phyloP scores from a whole-genome alignment of 2,888 invertebrate species.

The Meiosimyza decipiens region DNA sequence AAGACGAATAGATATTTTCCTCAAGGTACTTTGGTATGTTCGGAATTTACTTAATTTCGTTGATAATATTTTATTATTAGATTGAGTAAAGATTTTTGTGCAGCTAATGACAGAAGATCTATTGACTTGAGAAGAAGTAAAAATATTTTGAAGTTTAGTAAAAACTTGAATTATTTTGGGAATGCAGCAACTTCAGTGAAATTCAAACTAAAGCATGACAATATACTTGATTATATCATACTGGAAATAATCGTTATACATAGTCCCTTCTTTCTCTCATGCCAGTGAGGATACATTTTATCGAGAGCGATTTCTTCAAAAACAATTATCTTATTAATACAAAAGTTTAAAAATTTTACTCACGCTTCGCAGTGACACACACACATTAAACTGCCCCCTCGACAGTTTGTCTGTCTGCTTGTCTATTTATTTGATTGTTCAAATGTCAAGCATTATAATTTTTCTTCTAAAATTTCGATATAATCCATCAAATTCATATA shows the following conservation, averaged over 20 bases:
- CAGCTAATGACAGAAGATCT: neutral
- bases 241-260: too few relatives aligned
- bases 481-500: slow-evolving; percentile 39
- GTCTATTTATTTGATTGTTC: slow-evolving; percentile 17
- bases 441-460: slow-evolving; percentile 26
- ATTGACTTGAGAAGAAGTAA: too few relatives aligned
- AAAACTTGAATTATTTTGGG: too few relatives aligned
- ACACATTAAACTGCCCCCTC: slow-evolving; percentile 15
- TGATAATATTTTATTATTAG: slow-evolving; percentile 34
- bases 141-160: too few relatives aligned
- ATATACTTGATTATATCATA: too few relatives aligned
- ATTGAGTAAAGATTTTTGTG: slow-evolving; percentile 25
- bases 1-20: slow-evolving; percentile 20
- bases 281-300: too few relatives aligned
- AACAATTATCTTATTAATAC: neutral
- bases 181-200: too few relatives aligned
- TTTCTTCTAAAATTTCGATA: slow-evolving; percentile 35
- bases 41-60: slow-evolving; percentile 30
- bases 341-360: slow-evolving; percentile 18
- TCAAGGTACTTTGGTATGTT: slow-evolving; percentile 17
- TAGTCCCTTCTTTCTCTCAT: too few relatives aligned
- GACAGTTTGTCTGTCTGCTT: slow-evolving; percentile 11
- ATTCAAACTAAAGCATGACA: too few relatives aligned
- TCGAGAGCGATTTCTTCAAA: neutral
- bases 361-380: slow-evolving; percentile 9